Percentiles rank a stretch among this genome's conserved stretches.
phyloP scores from a whole-genome alignment of 2,888 invertebrate genomes.

The Drosophila rubida region DNA sequence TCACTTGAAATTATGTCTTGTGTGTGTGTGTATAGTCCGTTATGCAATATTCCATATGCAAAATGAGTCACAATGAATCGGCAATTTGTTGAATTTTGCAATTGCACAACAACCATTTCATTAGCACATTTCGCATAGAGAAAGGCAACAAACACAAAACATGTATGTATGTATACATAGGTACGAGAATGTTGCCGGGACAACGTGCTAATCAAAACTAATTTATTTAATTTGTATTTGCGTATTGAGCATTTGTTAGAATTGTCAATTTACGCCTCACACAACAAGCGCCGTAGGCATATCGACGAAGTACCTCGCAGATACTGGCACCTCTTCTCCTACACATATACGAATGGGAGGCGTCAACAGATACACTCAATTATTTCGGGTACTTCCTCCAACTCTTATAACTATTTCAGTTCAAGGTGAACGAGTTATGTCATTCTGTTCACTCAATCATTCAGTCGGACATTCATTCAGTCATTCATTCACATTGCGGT shows the following conservation, averaged over 20 bases:
- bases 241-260: constrained; percentile 46
- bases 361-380: neutral
- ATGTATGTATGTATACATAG: neutral
- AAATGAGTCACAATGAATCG: constrained; percentile 61
- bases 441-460: constrained; percentile 16
- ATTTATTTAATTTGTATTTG: constrained; percentile 63
- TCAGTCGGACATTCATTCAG: constrained; percentile 26
- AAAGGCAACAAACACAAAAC: constrained; percentile 15
- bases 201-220: constrained; percentile 61
- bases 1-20: constrained; percentile 26
- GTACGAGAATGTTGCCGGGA: constrained; percentile 15
- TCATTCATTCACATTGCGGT: constrained; percentile 28
- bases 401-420: constrained; percentile 26
- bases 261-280: constrained; percentile 48
- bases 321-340: neutral
- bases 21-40: constrained; percentile 10
- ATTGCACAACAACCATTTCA: constrained; percentile 49
- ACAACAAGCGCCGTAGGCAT: neutral
- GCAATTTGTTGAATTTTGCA: constrained; percentile 42
- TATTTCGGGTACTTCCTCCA: neutral
- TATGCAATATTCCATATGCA: constrained; percentile 64
- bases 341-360: neutral
- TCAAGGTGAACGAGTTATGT: constrained; percentile 68
- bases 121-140: constrained; percentile 42
- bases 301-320: constrained; percentile 3